These are phyloP conservation scores for Stegodyphus dumicola DNA, from an alignment of 1,140 invertebrate genomes.

Conservation along the genomic window DNA sequence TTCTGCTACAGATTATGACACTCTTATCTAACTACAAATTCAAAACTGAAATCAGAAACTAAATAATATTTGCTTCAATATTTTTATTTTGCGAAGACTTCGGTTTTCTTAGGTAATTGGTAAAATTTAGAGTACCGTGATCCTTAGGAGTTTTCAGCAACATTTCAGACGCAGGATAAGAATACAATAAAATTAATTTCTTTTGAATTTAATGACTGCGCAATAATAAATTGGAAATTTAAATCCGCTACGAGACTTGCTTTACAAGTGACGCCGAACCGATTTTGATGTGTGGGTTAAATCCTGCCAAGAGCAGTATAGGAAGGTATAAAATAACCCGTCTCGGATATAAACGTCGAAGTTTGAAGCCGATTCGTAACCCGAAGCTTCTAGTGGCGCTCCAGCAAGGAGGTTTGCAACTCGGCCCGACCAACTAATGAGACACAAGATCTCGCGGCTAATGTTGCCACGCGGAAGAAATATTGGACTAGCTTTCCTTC, in stretches of 20 bases:
- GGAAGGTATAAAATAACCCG: conserved; percentile 57
- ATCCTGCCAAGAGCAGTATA: conserved; percentile 5
- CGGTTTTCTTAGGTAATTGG: no score
- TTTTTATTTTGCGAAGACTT: no score
- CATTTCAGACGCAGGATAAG: not conserved
- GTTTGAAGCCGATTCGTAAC: conserved; percentile 42
- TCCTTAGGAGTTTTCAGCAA: not conserved
- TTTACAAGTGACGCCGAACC: not conserved
- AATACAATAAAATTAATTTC: not conserved
- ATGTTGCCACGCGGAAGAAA: conserved; percentile 56
- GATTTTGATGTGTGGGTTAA: conserved; percentile 48
- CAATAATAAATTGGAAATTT: conserved; percentile 55
- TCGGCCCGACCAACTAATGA: conserved; percentile 58
- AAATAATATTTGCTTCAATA: no score
- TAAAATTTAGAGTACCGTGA: no score
- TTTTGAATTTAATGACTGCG: conserved; percentile 31
- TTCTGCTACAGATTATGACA: no score
- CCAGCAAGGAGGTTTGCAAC: conserved; percentile 55
- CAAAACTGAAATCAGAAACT: no score
- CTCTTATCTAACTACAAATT: no score
- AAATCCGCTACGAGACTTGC: conserved; percentile 22
- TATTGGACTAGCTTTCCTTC: conserved; percentile 56
- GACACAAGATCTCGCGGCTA: conserved; percentile 57
- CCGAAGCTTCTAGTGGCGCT: conserved; percentile 15
- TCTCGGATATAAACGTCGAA: conserved; percentile 51